Evolutionary conservation across 2,888 invertebrate species (phyloP), one percentile per base, ranked within the genome.

Genomic region (Cancer borealis): DNA sequence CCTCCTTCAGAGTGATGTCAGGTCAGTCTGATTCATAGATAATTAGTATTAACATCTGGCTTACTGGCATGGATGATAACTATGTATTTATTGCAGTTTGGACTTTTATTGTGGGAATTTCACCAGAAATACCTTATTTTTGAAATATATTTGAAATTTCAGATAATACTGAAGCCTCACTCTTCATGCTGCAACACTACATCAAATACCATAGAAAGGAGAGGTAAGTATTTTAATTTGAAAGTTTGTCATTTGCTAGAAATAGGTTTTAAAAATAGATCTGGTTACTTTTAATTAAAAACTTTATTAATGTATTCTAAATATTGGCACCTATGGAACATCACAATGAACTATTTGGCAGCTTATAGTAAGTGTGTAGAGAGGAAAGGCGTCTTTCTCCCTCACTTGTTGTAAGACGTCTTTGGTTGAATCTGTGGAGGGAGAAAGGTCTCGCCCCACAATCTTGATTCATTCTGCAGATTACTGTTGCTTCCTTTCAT

Each of bases 391-490:
- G 30, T 8, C 39, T 84, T 84, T 84, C 84, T 39, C 84, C 84
- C 39, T 91, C 26, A 79, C 91, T n/a, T 91, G 46, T 79, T 91
- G 60, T 30, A 5, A 21, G 39, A 92, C 45, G 45, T 92, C 92
- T 92, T 92, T 92, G 92, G 92, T 92, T 60, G 88, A 88, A 87
- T 49, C 88, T 92, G 88, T 88, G 46, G 88, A 87, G 49, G 26
- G 87, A 92, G 60, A 54, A 60, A 90, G 90, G 30, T 39, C 45
- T 88, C 54, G 45, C 39, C 88, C 46, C 54, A n/a, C 39, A 54
- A 45, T 87, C 84, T 39, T 39, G 12, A 21, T 30, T 60, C 39
- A 92, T 45, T 45, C n/a, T 39, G 30, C 30, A 49, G 49, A 92
- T 45, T 39, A 87, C 39, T 92, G 21, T 39, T 87, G 21, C 39